Percentiles rank a stretch among this genome's conserved stretches.
Evolutionary conservation across 2,888 invertebrate genomes (phyloP).

Genomic region (Leptinotarsa haldemani): DNA sequence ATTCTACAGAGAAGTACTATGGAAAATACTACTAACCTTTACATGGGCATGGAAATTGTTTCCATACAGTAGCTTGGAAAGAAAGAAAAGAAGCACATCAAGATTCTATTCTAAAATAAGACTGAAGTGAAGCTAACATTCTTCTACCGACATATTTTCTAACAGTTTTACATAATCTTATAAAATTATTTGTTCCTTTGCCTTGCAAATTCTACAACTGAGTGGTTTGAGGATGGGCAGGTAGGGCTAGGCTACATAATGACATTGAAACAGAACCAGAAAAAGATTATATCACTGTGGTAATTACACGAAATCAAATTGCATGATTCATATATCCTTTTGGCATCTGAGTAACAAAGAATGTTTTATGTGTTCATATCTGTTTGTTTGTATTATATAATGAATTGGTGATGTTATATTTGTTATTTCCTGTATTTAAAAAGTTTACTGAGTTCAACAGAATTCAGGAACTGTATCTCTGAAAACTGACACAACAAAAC

Average conservation of each 20-base stretch:
- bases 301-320: background rate
- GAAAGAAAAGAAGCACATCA: conserved; percentile 51
- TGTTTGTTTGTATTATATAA: background rate
- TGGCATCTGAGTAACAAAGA: background rate
- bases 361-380: background rate
- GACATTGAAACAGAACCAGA: background rate
- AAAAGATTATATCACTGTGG: conserved; percentile 3
- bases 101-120: conserved; percentile 37
- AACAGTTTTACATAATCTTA: conserved; percentile 15
- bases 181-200: conserved; percentile 4
- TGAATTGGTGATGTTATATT: background rate
- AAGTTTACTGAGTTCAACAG: too few species aligned
- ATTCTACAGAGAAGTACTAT: background rate
- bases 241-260: background rate
- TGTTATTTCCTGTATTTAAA: too few species aligned
- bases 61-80: conserved; percentile 82
- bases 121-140: conserved; percentile 11
- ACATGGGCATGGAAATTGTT: conserved; percentile 81
- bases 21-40: conserved; percentile 73
- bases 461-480: too few species aligned
- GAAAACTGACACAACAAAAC: too few species aligned
- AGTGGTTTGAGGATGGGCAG: background rate
- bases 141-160: background rate
- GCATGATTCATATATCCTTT: background rate
- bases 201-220: background rate